phyloP scores from a whole-genome alignment of 2,113 vertebrate genomes.

The Saguinus midas region DNA sequence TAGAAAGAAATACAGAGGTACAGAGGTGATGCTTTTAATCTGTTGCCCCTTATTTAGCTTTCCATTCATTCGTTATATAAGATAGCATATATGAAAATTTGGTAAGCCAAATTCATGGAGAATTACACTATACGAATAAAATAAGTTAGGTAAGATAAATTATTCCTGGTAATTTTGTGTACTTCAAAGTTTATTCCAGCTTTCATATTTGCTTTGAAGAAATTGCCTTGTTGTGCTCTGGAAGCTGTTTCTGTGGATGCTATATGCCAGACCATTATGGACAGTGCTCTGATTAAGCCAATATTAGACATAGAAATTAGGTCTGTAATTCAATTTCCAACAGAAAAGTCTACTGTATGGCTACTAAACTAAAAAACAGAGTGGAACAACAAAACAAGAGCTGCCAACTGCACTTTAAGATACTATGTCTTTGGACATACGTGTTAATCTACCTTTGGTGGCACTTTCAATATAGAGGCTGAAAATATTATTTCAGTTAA shows the following conservation, averaged over 20 bases:
- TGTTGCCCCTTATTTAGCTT: slow-evolving; percentile 47
- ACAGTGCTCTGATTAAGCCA: background rate
- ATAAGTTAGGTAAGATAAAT: slow-evolving; percentile 18
- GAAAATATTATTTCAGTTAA: background rate
- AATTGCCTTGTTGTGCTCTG: background rate
- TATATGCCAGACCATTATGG: background rate
- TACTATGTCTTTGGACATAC: too few relatives aligned
- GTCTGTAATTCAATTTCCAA: slow-evolving; percentile 5
- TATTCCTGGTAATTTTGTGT: background rate
- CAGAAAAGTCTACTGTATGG: background rate
- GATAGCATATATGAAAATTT: slow-evolving; percentile 56
- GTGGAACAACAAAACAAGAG: background rate
- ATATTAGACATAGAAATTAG: slow-evolving; percentile 16
- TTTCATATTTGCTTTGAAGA: slow-evolving; percentile 19
- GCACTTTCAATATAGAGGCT: background rate
- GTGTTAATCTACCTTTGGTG: background rate
- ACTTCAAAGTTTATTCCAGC: slow-evolving; percentile 14
- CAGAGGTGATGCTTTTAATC: slow-evolving; percentile 56
- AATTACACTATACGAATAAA: background rate
- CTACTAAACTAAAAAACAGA: slow-evolving; percentile 4
- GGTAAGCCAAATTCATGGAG: slow-evolving; percentile 23
- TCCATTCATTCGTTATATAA: slow-evolving; percentile 65
- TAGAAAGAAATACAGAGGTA: slow-evolving; percentile 64
- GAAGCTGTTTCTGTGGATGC: slow-evolving; percentile 28
- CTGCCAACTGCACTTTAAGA: background rate